Evolutionary conservation across 2,797 vertebrate genomes (phyloP), one percentile per base, ranked within the genome.

Genomic region (Megaceryle alcyon): DNA sequence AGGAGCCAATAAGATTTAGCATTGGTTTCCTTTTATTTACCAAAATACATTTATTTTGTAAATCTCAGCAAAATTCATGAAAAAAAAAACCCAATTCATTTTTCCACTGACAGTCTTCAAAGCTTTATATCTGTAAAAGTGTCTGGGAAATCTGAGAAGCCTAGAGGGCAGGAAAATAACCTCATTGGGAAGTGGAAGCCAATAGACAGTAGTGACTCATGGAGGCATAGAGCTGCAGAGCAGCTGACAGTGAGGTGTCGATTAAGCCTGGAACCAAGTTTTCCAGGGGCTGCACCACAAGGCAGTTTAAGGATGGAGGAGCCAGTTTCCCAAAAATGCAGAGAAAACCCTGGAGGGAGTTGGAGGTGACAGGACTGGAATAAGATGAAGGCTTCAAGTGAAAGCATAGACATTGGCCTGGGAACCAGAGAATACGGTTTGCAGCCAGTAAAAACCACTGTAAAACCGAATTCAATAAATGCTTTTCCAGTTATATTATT

Each of bases 51-150:
- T 82, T 83, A 64, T 86, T 88, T 66, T 23, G 18, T 72, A 83
- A 91, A 83, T 69, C 82, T 86, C 73, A 82, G 73, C 64, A 84
- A 93, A 96, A 94, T 63, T 56, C 5, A 86, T 60, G 23, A 84
- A 79, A 84, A 94, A 73, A 48, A 92, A 76, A 77, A 83, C 16
- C 25, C 7, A 14, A 51, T 86, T 63, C 26, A 46, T 82, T 96
- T 92, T 88, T 56, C 48, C 44, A 25, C 33, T 82, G 37, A 56
- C 37, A 68, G 20, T 35, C 70, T 92, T 94, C 83, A 91, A 94
- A 94, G 65, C 51, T 79, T 69, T 84, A 9, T 63, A 37, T 82
- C 86, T 90, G 41, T 88, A 84, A 93, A 95, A 90, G 48, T 49
- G 64, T 17, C 86, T 93, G 66, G 59, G 66, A 90, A 91, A 73